Base-by-base conservation (phyloP, 2,797 vertebrate genomes). In the Mormyrus hasselquistii region DNA sequence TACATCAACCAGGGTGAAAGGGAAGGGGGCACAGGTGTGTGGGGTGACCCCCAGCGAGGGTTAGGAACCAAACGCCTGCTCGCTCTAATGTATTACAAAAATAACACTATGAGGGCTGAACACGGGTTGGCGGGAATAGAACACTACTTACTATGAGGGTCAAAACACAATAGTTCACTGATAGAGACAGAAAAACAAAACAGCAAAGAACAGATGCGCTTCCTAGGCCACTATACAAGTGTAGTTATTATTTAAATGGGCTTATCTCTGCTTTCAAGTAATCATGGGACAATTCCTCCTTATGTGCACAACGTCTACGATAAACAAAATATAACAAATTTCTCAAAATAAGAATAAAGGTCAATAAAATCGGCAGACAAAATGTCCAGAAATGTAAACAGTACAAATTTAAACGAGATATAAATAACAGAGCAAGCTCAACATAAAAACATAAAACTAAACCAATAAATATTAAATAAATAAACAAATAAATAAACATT, bases 351-450 rank as follows among this genome's bases (percentile, higher is more conserved):
- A 89, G 88, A 86, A 90, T 65, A 85, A 87, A 91, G 91, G 93
- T 94, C 92, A 92, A 92, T 90, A 88, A 76, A 87, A 93, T 83
- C 91, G 88, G 85, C 90, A 91, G 89, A 89, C 84, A 89, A 91
- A 91, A 82, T 89, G 89, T 90, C 91, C 90, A 88, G 87, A 92
- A 93, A 92, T 91, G 92, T 90, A 62, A 52, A 95, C 91, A 95
- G 94, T 93, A 76, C 94, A 90, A 91, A 91, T 91, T 90, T 76
- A 92, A 90, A 91, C 38, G 93, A 94, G 95, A 83, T 94, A 95
- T 93, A 94, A 93, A 93, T 90, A 92, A 95, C 92, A 95, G 91
- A 96, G 96, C 94, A 94, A 95, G 91, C 95, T 96, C 94, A 95
- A 96, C 97, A 95, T 95, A 94, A 95, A 90, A 57, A 57, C 3